A percentile compares a stretch with the other conserved stretches of the same genome.
These are phyloP conservation scores for Lycodopsis pacificus DNA, from an alignment of 2,797 vertebrate genomes.

Conservation along the genomic window DNA sequence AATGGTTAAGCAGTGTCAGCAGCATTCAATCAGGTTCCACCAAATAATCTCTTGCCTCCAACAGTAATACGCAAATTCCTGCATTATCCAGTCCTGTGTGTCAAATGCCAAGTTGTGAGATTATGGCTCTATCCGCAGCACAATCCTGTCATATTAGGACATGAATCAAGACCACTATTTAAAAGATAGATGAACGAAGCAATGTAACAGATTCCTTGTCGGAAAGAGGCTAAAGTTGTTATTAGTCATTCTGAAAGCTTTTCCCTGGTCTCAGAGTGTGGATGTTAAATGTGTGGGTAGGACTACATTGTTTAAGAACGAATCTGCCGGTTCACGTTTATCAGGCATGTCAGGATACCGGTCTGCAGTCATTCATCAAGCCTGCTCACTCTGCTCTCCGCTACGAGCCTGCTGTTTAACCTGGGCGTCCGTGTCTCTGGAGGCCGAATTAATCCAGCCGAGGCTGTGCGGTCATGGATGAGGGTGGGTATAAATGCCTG, in stretches of 20 bases:
- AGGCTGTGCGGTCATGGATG: constrained; percentile 66
- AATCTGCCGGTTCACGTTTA: constrained; percentile 74
- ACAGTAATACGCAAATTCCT: neutral
- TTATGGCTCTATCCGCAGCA: constrained; percentile 28
- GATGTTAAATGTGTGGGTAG: constrained; percentile 69
- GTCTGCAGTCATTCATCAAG: constrained; percentile 73
- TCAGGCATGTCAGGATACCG: constrained; percentile 70
- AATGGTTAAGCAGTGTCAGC: constrained; percentile 48
- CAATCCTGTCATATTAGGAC: constrained; percentile 42
- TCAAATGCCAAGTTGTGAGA: constrained; percentile 26
- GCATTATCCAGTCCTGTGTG: constrained; percentile 17
- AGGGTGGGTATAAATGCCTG: constrained; percentile 65
- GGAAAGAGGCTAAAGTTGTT: constrained; percentile 52
- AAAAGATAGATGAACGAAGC: constrained; percentile 53
- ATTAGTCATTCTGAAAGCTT: constrained; percentile 69
- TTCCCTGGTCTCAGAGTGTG: constrained; percentile 52
- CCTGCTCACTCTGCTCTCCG: constrained; percentile 57
- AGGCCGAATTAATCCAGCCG: constrained; percentile 72
- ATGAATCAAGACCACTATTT: constrained; percentile 52
- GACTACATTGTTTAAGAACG: constrained; percentile 75
- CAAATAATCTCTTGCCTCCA: constrained; percentile 16
- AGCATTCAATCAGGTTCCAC: constrained; percentile 13
- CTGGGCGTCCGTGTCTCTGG: constrained; percentile 70
- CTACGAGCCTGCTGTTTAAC: constrained; percentile 70
- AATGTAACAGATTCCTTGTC: constrained; percentile 55